Evolutionary conservation across 35 echinoderm and acorn worm species (phyloP), one percentile per base, ranked within the genome.

Genomic region (Ptychodera flava): DNA sequence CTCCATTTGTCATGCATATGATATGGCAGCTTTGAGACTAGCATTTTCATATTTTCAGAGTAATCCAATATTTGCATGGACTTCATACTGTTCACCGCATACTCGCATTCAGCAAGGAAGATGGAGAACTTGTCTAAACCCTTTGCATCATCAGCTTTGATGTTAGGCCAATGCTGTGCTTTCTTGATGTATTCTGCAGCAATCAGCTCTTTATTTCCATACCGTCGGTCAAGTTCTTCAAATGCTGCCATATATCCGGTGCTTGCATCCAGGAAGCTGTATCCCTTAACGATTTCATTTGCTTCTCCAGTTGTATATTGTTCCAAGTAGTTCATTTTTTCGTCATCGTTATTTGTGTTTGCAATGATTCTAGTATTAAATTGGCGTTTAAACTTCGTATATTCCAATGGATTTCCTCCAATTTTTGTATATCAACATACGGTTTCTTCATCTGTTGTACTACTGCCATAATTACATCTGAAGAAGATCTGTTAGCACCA

Each of bases 121-220:
- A 87, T 87, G 0, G 0, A 28, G 76, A 87, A 78, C 32, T 87
- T 35, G 79, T 87, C 85, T 27, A 87, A 35, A 79, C 75, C 85
- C 85, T 87, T 87, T 16, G 85, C n/a, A 32, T 87, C 35, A 33
- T 87, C 76, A 28, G 1, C 15, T 35, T 78, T 77, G 32, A 87
- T 33, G 35, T 22, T 16, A 33, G 64, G 85, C 85, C 85, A 87
- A 16, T 79, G 16, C 34, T 79, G 76, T 12, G 77, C 85, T 22
- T 33, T 87, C 32, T 32, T 87, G 1, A 87, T 87, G 22, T 6
- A 87, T 79, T 16, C 31, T 16, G 14, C 33, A 16, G 85, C 85
- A 16, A 87, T 87, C 27, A 78, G 31, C 2, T 78, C n/a, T 35
- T 32, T 32, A 29, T 31, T 32, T 29, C 85, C 85, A 87, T 83